Evolutionary conservation across 2,888 invertebrate species (phyloP).

Genomic region (Panzeria rudis): DNA sequence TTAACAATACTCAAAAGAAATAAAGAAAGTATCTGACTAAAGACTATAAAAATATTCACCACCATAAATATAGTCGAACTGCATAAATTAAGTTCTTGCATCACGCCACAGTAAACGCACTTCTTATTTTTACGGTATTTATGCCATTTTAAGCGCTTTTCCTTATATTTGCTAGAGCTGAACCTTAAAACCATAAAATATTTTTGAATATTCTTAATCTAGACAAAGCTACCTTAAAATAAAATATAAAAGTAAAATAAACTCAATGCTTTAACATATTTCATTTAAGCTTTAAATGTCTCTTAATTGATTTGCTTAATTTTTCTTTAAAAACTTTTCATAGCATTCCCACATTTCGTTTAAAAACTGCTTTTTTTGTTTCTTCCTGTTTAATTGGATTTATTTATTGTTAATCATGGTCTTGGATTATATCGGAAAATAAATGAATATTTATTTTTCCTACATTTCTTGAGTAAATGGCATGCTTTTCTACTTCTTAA

Average conservation of each 20-base stretch:
- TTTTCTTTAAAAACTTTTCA: not conserved
- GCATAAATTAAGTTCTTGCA: no score
- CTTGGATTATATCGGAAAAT: slow-evolving; percentile 79
- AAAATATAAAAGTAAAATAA: not conserved
- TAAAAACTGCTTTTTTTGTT: not conserved
- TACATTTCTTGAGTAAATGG: not conserved
- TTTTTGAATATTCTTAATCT: no score
- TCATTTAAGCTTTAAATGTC: not conserved
- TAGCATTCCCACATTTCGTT: not conserved
- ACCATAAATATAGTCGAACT: no score
- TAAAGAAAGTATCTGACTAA: no score
- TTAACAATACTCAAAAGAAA: no score
- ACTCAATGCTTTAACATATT: not conserved
- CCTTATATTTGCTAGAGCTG: no score
- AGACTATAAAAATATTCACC: no score
- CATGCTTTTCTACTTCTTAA: not conserved
- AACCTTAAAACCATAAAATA: no score
- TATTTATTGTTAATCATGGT: slow-evolving; percentile 77
- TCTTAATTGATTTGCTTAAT: slow-evolving; percentile 10
- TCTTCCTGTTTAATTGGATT: slow-evolving; percentile 32
- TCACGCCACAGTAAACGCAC: no score
- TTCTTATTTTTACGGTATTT: no score
- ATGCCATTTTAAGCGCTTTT: no score
- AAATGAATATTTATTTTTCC: slow-evolving; percentile 70
- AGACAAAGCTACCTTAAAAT: not conserved